Evolutionary conservation across 2,113 vertebrate genomes (phyloP), one percentile per base, ranked within the genome.

Genomic region (Origma solitaria): DNA sequence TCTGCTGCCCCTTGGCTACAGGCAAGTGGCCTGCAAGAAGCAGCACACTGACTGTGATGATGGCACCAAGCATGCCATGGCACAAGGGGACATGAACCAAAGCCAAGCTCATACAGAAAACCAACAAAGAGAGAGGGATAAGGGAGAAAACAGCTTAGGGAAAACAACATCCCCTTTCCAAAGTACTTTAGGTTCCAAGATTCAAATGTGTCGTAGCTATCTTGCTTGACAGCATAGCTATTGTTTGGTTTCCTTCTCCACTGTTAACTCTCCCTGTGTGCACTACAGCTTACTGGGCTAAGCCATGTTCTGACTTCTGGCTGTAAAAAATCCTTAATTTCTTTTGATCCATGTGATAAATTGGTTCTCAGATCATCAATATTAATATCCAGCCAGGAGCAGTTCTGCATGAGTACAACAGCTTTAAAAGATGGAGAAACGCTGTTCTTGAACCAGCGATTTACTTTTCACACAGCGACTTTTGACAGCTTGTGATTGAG

Each of bases 281-380:
- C 38, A 21, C 60, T 81, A 51, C 56, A 73, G 82, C 72, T 95
- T 77, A 68, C 25, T 25, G 44, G 19, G 11, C 47, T 75, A 88
- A 95, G 24, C 45, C 47, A 23, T 22, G 44, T 60, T 85, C 69
- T 90, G 49, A 71, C 42, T 88, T 27, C n/a, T 49, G 47, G 28
- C 21, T 72, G 79, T 33, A 88, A 95, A 88, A 94, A 60, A 30
- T 35, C 40, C 42, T 68, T 75, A 44, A 40, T 94, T 94, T 91
- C 83, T 86, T 96, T 81, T 71, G 70, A 95, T 94, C 61, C 76
- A 60, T 81, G 56, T 82, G 86, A 92, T 78, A 90, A 89, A 88
- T 71, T 50, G 24, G 66, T 78, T 86, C 58, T 75, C 73, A 86
- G 82, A 66, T 70, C 88, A 72, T 53, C 35, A 82, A 37, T 88